Base-by-base conservation (phyloP, 2,797 vertebrate species). In the Eupleurogrammus muticus region DNA sequence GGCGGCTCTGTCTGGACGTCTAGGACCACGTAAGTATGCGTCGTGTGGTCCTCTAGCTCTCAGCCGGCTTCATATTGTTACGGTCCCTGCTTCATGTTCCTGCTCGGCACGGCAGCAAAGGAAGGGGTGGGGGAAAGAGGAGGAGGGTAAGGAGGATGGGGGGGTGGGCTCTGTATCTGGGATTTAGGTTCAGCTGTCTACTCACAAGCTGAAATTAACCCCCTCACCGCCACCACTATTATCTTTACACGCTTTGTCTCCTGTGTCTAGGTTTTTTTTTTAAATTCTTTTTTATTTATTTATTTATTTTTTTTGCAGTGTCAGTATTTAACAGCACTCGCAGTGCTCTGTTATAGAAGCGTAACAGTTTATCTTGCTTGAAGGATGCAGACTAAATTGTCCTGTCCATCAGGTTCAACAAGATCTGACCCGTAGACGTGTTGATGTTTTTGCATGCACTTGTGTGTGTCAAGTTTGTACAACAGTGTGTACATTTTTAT, bases 151-250 rank as follows among this genome's bases (percentile, higher is more conserved):
- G 70, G 66, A 79, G 74, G 75, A 74, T 70, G 62, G 56, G 75
- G 73, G 75, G 28, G 82, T 85, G 70, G 61, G 81, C 74, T 85
- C 89, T 90, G 84, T 87, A 85, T 90, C 70, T 87, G 81, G 87
- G 91, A 90, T 93, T 92, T 90, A 89, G 91, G 89, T 92, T 93
- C 92, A 94, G 93, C 92, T 94, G 93, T 94, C 92, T 93, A 84
- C 87, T 93, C 85, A 76, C 82, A 80, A 74, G 79, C 87, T 73
- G 59, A 80, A 85, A 46, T 88, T 86, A 80, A 89, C 72, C 75
- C 74, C 60, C 75, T 88, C 86, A 53, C 51, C 47, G 28, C 77
- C 71, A 69, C 35, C 50, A 44, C 52, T 47, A 51, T 59, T 69
- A 42, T 67, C 67, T 63, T 71, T 55, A 66, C 50, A 70, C 32